Conservation (phyloP, 2,888 invertebrate genomes). For the Julus scanicus region DNA sequence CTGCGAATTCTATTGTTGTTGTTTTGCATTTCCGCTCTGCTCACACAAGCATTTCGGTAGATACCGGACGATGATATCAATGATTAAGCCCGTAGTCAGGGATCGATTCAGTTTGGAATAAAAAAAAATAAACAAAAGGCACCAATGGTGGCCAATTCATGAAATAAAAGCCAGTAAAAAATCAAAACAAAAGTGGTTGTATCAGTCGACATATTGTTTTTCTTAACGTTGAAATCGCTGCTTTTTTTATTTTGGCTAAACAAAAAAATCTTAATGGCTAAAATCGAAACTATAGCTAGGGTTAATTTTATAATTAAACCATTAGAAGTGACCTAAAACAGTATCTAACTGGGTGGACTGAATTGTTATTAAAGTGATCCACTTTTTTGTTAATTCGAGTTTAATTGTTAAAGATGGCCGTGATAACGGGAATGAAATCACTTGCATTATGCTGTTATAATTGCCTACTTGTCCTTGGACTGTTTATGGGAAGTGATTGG, state of each 20-base stretch:
- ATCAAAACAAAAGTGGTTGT: no score
- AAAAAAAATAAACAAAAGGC: background rate
- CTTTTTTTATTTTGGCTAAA: no score
- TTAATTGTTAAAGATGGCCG: background rate
- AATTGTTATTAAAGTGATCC: background rate
- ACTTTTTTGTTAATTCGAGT: background rate
- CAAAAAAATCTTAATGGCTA: no score
- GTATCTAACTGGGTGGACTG: background rate
- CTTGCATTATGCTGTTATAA: background rate
- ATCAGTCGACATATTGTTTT: no score
- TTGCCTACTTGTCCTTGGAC: background rate
- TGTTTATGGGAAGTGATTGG: background rate
- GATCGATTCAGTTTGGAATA: background rate
- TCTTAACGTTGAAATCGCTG: no score
- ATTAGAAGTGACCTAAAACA: background rate
- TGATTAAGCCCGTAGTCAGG: background rate
- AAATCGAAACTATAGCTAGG: background rate
- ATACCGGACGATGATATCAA: conserved; percentile 3
- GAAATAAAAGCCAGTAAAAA: background rate
- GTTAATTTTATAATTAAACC: background rate
- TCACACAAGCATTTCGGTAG: conserved; percentile 11
- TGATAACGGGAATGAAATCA: background rate
- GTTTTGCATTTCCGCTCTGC: conserved; percentile 21
- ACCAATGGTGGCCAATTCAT: background rate
- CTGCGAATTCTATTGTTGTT: conserved; percentile 2